Base-by-base conservation (phyloP, 1,140 invertebrate genomes). In the Drosophila sproati region DNA sequence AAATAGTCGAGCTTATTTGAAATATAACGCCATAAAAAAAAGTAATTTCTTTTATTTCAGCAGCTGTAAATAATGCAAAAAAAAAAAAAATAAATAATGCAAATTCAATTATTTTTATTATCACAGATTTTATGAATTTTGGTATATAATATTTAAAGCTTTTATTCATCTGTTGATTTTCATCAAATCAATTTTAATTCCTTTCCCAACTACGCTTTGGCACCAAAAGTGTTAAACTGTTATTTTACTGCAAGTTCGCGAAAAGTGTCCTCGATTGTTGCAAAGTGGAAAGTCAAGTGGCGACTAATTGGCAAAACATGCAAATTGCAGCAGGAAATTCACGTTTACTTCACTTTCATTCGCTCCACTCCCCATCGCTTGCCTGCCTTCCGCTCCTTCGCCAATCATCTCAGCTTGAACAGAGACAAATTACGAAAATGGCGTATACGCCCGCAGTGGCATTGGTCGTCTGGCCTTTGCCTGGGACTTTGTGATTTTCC, bases 271-370 rank as follows among this genome's bases (percentile, higher is more conserved):
- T 68, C 51, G 61, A 60, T 73, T 67, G 76, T 80, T 54, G 78
- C 67, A 81, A 82, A 78, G 75, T 86, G 68, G 32, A 77, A 77
- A 83, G 85, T 89, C 85, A 85, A 88, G 83, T 89, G 86, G 80
- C 85, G 85, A 70, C 80, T 89, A 88, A 88, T 89, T 89, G 85
- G 80, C 71, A 88, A 89, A 88, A 89, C 83, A 89, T 78, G 85
- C 80, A 83, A 88, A 80, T 88, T 88, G 79, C 82, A 86, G 69
- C 57, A 20, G 51, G 66, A 88, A 79, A 79, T 77, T 73, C 64
- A 69, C 76, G 73, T 75, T 69, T 56, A 37, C 47, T 3, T 31
- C 12, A 12, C 12, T 3, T 2, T 8, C 3, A 32, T 20, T 10
- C 5, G 20, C 41, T 28, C 3, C 10, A 8, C 50, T 5, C 1